Conservation (phyloP, 2,797 vertebrate genomes). For the Chrysolophus pictus region DNA sequence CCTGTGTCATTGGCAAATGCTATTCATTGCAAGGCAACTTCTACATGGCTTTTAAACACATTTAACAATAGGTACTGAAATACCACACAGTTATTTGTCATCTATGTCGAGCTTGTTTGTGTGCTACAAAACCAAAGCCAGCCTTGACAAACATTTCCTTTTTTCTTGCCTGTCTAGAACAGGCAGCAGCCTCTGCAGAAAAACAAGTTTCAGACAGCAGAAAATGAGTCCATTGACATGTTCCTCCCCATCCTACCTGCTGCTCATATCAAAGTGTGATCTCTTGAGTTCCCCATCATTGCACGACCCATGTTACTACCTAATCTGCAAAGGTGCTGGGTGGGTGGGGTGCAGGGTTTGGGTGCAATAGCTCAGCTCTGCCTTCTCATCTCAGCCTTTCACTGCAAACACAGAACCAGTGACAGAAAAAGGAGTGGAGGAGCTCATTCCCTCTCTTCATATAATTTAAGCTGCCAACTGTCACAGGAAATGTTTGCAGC, state of each 20-base stretch:
- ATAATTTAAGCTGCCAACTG: background rate
- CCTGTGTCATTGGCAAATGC: no score
- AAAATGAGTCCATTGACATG: rapidly evolving
- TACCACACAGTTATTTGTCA: background rate
- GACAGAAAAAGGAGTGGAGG: background rate
- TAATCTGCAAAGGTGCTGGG: no score
- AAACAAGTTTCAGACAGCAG: background rate
- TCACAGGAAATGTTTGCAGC: background rate
- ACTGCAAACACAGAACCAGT: background rate
- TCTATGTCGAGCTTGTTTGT: no score
- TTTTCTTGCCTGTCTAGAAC: background rate
- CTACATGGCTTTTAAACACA: background rate
- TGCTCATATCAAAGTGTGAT: background rate
- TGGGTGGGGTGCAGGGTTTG: background rate
- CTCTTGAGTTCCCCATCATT: background rate
- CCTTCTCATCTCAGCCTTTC: background rate
- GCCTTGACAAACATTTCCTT: background rate
- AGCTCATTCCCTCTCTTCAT: background rate
- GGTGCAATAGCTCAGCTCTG: background rate
- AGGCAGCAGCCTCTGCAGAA: background rate
- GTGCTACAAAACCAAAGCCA: background rate
- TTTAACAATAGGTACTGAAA: background rate
- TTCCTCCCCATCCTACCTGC: background rate
- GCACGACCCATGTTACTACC: no score
- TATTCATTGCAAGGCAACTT: background rate